Percentiles rank a stretch among this genome's conserved stretches.
Conservation (phyloP, 2,888 invertebrate genomes). For the Patella ulyssiponensis region DNA sequence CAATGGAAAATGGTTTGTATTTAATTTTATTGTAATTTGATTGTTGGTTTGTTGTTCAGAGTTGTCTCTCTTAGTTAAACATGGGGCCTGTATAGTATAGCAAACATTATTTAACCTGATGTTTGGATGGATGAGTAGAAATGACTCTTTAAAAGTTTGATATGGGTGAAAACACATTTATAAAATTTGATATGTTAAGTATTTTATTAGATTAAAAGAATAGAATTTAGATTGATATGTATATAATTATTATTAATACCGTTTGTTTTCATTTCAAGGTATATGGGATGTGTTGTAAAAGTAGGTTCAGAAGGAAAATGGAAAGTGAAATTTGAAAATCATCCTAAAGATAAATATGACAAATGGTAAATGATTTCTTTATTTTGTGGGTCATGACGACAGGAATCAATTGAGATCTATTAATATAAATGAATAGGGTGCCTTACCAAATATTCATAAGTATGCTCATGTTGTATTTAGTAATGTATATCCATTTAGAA, state of each 20-base stretch:
- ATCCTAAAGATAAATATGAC: constrained; percentile 68
- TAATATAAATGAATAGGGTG: too few species aligned
- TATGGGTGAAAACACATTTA: too few species aligned
- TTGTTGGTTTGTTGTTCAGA: background rate
- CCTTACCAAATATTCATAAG: too few species aligned
- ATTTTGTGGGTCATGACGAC: background rate
- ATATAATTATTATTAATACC: too few species aligned
- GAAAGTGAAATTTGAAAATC: constrained; percentile 68
- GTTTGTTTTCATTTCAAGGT: constrained; percentile 47
- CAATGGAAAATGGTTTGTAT: constrained; percentile 66
- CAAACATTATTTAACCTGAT: background rate
- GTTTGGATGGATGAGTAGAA: background rate
- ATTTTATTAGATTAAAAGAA: too few species aligned
- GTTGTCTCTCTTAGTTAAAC: background rate
- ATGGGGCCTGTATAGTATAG: too few species aligned
- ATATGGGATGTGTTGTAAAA: constrained; percentile 57
- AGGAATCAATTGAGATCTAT: too few species aligned
- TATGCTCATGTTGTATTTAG: too few species aligned
- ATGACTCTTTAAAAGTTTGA: background rate
- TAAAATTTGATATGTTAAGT: too few species aligned
- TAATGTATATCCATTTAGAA: too few species aligned
- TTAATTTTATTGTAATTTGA: background rate
- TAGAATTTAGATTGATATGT: too few species aligned
- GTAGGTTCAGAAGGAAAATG: constrained; percentile 58
- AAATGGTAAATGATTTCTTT: constrained; percentile 63